Percentiles rank a stretch among this genome's conserved stretches.
These are phyloP conservation scores for Spheniscus humboldti DNA, from an alignment of 2,797 vertebrate genomes.

Conservation along the genomic window DNA sequence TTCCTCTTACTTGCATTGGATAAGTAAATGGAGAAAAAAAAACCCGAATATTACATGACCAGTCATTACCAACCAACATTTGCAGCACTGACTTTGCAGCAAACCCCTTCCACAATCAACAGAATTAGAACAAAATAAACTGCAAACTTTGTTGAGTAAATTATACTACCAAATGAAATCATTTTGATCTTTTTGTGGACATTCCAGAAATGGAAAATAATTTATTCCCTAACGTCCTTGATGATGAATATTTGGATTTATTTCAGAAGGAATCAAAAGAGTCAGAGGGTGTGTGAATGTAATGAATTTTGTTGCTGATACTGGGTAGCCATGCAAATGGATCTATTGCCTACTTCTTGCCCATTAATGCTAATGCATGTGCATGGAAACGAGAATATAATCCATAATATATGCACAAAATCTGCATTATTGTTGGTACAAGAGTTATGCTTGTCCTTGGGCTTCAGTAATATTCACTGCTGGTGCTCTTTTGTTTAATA, in stretches of 20 bases:
- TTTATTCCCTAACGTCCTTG: conserved; percentile 2
- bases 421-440: conserved; percentile 6
- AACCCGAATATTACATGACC: neutral
- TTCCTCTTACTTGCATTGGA: neutral
- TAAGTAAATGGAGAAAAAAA: neutral
- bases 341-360: neutral
- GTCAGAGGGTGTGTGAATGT: neutral
- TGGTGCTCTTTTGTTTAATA: conserved; percentile 47
- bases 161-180: conserved; percentile 41
- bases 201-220: conserved; percentile 24
- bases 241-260: conserved; percentile 31
- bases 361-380: conserved; percentile 56
- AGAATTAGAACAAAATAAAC: conserved; percentile 5
- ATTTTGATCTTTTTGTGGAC: conserved; percentile 42
- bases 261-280: conserved; percentile 40
- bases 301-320: conserved; percentile 24
- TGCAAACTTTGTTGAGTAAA: conserved; percentile 12
- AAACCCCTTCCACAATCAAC: neutral
- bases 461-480: neutral
- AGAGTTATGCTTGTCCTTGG: conserved; percentile 26
- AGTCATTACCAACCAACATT: neutral
- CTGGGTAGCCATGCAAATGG: conserved; percentile 8
- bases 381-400: conserved; percentile 1
- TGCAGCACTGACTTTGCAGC: neutral
- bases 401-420: conserved; percentile 39